Evolutionary conservation across 2,113 vertebrate species (phyloP), one percentile per base, ranked within the genome.

Genomic region (Ornithorhynchus anatinus): DNA sequence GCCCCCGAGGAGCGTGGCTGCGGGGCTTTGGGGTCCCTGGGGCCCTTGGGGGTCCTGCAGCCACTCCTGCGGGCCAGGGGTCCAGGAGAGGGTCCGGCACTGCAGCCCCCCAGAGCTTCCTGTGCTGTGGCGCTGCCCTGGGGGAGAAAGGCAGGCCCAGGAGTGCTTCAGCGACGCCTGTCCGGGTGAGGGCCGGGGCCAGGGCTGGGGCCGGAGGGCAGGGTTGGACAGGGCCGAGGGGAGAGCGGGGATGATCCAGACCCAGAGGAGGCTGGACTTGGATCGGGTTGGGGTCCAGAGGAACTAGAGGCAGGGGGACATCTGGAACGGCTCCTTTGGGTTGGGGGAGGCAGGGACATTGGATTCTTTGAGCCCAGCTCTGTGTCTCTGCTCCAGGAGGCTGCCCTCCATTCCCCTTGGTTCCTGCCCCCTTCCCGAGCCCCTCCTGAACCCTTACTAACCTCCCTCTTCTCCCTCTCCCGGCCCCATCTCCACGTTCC

Each of bases 101-200:
- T 97, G 96, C 57, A 88, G 73, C 23, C 78, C 62, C 0, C 29
- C 35, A 0, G 35, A 32, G 0, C 79, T 89, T 2, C 90, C 89
- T 0, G 68, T 84, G 0, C 87, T 96, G 32, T 86, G 56, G 23
- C 80, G 50, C 14, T 97, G 96, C 80, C 84, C 27, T 0, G 96
- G 96, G 7, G 89, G 87, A 0, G 84, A 85, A 22, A 27, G 22
- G 0, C 89, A 96, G 79, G 88, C 77, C 20, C 91, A 88, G 64
- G 92, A 94, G 62, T 97, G 96, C 84, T 97, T 96, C 67, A 78
- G 39, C 0, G 74, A 71, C 10, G 92, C 95, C 74, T 98, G 96
- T 47, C 92, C 95, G 5, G 90, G 94, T 94, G 51, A 79, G 71
- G 5, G 12, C 8, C 25, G 29, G 20, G 19, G 38, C 29, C 7